Percentiles rank a stretch among this genome's conserved stretches.
These are phyloP conservation scores for Psammodynastes pulverulentus DNA, from an alignment of 2,113 vertebrate species.

Conservation along the genomic window DNA sequence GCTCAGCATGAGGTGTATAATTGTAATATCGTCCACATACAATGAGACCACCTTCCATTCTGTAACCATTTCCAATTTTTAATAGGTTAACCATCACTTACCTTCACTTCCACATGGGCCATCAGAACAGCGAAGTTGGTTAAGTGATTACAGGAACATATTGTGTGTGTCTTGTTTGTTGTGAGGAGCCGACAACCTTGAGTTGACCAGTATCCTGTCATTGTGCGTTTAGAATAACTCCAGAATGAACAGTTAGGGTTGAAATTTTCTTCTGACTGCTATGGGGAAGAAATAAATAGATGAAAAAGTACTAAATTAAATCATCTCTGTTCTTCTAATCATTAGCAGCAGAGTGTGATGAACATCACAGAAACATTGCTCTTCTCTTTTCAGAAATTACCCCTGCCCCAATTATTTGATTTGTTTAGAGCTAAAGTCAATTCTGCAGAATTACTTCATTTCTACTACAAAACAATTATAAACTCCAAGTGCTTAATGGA, in stretches of 20 bases:
- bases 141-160: conserved; percentile 95
- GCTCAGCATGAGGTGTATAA: neutral
- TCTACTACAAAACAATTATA: conserved; percentile 53
- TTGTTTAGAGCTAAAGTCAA: conserved; percentile 43
- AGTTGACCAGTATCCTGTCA: conserved; percentile 95
- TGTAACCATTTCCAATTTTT: neutral
- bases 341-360: conserved; percentile 26
- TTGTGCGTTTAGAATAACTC: conserved; percentile 94
- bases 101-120: conserved; percentile 98
- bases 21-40: neutral
- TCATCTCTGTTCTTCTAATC: neutral
- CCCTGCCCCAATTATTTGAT: conserved; percentile 27
- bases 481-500: conserved; percentile 36
- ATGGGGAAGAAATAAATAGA: conserved; percentile 54
- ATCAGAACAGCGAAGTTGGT: conserved; percentile 98
- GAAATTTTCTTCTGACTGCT: conserved; percentile 98
- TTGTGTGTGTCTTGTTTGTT: conserved; percentile 93
- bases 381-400: conserved; percentile 41
- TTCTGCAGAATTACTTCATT: conserved; percentile 52
- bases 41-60: neutral
- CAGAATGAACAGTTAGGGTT: conserved; percentile 99
- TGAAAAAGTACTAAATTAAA: conserved; percentile 53
- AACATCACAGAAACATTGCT: conserved; percentile 29
- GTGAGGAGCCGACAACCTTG: conserved; percentile 92
- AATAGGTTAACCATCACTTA: conserved; percentile 59